Evolutionary conservation across 1,140 invertebrate species (phyloP), one percentile per base, ranked within the genome.

Genomic region (Cheumatopsyche charites): DNA sequence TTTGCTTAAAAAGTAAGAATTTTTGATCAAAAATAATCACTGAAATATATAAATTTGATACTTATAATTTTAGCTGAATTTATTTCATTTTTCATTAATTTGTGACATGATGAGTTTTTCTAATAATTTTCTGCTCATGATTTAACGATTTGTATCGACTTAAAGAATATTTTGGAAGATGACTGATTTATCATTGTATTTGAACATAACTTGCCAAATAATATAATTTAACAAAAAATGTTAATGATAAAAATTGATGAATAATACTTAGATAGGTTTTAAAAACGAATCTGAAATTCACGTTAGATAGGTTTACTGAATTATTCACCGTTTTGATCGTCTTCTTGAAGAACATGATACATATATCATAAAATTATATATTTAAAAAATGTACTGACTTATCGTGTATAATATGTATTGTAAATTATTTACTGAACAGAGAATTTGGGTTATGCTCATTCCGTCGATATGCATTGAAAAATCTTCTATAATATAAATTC

Each of bases 241-340:
- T 65, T 13, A 15, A 49, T 25, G 26, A 70, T 42, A 26, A 43
- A 65, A 71, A 12, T 25, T n/a, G n/a, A n/a, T n/a, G n/a, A n/a
- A n/a, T n/a, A n/a, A n/a, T n/a, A n/a, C n/a, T 62, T 71, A 71
- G 70, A 71, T 71, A 71, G 70, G 12, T n/a, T 71, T 71, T 71
- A 45, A 67, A 36, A 71, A 71, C 36, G 65, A 71, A 71, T 71
- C 70, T 71, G 29, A 71, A 71, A 65, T 71, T 65, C 47, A 63
- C 29, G 29, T 4, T 71, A 49, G 21, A 58, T 63, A 58, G 41
- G 41, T 23, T n/a, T 47, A 62, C 42, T 62, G 11, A 52, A 52
- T 41, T 67, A 25, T 62, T 21, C 26, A 67, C 21, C 11, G 49
- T 25, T 49, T 67, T 49, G 4, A 21, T 15, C 11, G 15, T 29